phyloP scores from a whole-genome alignment of 2,888 invertebrate species.

The Ennomos erosarius region DNA sequence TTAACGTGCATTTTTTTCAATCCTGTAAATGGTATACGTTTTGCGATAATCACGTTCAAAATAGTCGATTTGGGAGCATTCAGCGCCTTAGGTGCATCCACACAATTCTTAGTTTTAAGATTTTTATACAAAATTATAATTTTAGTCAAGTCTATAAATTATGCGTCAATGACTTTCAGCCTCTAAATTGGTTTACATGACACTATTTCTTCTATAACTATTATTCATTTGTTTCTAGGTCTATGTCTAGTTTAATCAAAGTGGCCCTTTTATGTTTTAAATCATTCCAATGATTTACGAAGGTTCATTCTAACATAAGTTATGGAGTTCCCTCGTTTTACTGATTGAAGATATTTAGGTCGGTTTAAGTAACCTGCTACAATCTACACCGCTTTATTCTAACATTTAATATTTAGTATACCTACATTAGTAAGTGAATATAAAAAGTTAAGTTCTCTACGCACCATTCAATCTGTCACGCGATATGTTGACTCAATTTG shows the following conservation, averaged over 20 bases:
- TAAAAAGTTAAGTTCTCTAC: no score
- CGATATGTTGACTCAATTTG: no score
- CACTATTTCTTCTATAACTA: background rate
- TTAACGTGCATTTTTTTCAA: no score
- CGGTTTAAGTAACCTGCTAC: background rate
- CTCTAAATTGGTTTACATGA: background rate
- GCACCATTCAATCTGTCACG: no score
- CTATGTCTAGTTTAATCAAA: background rate
- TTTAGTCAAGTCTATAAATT: background rate
- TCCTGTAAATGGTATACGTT: no score
- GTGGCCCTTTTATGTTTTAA: background rate
- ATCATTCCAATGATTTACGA: background rate
- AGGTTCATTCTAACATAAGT: background rate
- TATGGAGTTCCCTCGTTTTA: background rate
- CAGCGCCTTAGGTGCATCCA: no score
- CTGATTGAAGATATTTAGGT: background rate
- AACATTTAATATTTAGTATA: no score
- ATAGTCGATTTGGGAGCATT: no score
- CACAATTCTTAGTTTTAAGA: no score
- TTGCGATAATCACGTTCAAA: no score
- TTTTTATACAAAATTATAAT: background rate
- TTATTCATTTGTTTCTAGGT: slow-evolving; percentile 1
- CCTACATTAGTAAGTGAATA: no score
- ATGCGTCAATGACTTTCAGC: no score
- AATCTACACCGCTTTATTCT: background rate